Evolutionary conservation across 30 jellyfish, hydroid and myxozoan genomes (phyloP).

Genomic region (Clytia hemisphaerica): DNA sequence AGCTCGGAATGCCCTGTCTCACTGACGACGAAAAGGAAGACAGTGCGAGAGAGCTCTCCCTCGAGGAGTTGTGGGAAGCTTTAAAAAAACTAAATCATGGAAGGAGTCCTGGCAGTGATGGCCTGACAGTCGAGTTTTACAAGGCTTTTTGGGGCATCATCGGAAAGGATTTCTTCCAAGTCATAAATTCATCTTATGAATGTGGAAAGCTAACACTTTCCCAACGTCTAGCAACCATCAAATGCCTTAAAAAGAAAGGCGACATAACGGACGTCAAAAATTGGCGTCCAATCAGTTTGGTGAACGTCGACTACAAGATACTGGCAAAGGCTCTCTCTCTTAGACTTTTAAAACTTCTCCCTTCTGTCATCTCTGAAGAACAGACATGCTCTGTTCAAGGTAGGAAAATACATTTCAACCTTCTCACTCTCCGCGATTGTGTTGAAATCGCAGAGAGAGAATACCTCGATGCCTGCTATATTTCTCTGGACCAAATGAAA

Average conservation of each 20-base stretch:
- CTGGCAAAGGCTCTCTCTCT: neutral
- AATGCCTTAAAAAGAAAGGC: neutral
- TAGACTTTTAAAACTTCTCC: neutral
- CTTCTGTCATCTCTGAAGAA: neutral
- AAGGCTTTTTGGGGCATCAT: neutral
- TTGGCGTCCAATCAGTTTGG: constrained; percentile 7
- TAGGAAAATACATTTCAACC: neutral
- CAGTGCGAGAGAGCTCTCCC: neutral
- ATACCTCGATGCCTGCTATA: neutral
- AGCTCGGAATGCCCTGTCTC: neutral
- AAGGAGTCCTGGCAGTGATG: neutral
- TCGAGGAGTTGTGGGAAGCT: neutral
- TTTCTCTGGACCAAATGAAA: neutral
- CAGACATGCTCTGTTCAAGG: neutral
- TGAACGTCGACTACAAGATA: neutral
- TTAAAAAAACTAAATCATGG: neutral
- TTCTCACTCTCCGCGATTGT: neutral
- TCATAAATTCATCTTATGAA: neutral
- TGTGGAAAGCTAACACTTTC: neutral
- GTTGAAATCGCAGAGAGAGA: neutral
- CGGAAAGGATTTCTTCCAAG: neutral
- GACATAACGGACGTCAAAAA: neutral
- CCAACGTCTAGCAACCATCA: neutral
- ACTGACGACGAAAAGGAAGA: neutral
- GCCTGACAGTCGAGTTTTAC: constrained; percentile 1